Evolutionary conservation across 1,140 invertebrate species (phyloP), one percentile per base, ranked within the genome.

Genomic region (Drosophila pachea): DNA sequence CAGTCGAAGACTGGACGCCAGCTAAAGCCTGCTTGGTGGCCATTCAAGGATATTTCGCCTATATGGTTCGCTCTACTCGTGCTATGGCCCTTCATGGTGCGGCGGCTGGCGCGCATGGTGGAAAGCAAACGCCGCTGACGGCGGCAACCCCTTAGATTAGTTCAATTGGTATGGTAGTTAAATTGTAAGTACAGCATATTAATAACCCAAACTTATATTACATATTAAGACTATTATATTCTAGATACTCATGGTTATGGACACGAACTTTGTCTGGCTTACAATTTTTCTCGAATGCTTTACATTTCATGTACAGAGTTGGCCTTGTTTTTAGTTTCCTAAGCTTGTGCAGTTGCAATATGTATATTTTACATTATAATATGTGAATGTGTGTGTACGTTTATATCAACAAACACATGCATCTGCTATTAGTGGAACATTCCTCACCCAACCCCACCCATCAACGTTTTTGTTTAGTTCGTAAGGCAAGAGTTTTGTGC

Each of bases 31-130:
- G 87, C 76, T 50, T 92, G 91, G 91, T 92, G 91, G 91, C 91
- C 91, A 49, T 87, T 92, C 9, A 62, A 76, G 22, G 89, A 92
- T 59, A 91, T 92, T 53, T 91, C 92, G 1, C 91, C 92, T 3
- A 77, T 89, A 31, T 90, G 92, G 70, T 90, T 93, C 31, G 83
- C 89, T 14, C 87, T 93, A 35, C 75, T 93, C 52, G 89, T 93
- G 14, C 36, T 92, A 12, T 93, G 92, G 92, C 92, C 92, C 14
- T 92, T 93, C 70, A 36, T 93, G 31, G 91, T 90, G 40, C 56
- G 76, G 56, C 83, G 86, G 7, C 63, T 89, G 45, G 73, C 70
- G 12, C 67, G 74, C 36, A 12, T 84, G 64, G 50, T 86, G 31
- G 76, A 83, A 31, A 38, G 69, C 48, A 74, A 35, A 54, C 81